Base-by-base conservation (phyloP, 1,140 invertebrate species). In the Cotesia vestalis region DNA sequence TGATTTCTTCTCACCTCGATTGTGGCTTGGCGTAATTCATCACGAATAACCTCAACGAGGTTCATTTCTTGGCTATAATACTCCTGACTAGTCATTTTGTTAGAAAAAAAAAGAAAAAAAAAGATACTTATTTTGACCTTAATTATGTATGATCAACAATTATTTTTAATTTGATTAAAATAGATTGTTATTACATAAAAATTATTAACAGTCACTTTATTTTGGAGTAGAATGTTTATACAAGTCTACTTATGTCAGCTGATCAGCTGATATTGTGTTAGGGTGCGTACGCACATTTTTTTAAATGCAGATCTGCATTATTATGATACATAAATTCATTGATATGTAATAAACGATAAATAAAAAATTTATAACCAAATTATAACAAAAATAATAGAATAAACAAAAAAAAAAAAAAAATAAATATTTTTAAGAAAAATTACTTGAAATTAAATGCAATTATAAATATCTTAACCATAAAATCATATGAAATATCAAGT, bases 1-100 rank as follows among this genome's bases (percentile, higher is more conserved):
- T 76, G 20, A 53, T 76, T 46, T 59, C 78, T 84, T 69, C 84
- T 80, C 4, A 78, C 77, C 0, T 17, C 36, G 4, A 57, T 40
- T 8, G 46, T 9, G 2, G 66, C 27, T 75, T 77, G 71, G 69
- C 81, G 72, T 2, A 80, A 36, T 67, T 52, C 53, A 11, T 66
- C 69, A 9, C 80, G 76, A 5, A 81, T 73, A 71, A 72, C 70
- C 61, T 81, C 76, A 3, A 80, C 35, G 27, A 59, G 9, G 11
- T 20, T 64, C 36, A 68, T 4, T 27, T 52, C n/a, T 20, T 66
- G 17, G 8, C 27, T 11, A 20, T 53, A 6, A 34, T 11, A n/a
- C 4, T 61, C 46, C 34, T 35, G 40, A 17, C 53, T 27, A 20
- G 4, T 51, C 53, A 14, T 70, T 8, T n/a, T 9, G 36, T 12